Conservation (phyloP, 1,140 invertebrate species). For the Drosophila oshimai region DNA sequence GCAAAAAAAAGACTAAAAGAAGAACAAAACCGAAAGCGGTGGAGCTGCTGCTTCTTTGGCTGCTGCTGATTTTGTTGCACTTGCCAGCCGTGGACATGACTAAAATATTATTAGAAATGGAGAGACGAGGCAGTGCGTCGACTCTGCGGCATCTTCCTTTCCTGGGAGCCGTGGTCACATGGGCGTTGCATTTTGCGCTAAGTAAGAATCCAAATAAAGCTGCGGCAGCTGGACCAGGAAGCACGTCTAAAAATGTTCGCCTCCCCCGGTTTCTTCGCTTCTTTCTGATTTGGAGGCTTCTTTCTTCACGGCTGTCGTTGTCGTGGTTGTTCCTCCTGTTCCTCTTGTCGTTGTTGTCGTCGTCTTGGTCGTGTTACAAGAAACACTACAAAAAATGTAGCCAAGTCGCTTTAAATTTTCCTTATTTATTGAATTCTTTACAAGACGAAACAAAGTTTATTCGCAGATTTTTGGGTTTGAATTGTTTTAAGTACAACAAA, state of each 20-base stretch:
- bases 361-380: conserved; percentile 40
- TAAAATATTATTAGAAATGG: conserved; percentile 76
- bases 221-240: conserved; percentile 59
- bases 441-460: too few relatives aligned
- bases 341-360: conserved; percentile 55
- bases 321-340: conserved; percentile 40
- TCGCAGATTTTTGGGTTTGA: too few relatives aligned
- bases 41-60: conserved; percentile 40
- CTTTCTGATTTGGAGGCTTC: background rate
- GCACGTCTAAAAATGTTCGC: conserved; percentile 67
- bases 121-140: conserved; percentile 63
- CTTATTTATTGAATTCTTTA: too few relatives aligned
- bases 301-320: conserved; percentile 21
- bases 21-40: conserved; percentile 40
- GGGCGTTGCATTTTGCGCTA: conserved; percentile 68
- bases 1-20: conserved; percentile 1
- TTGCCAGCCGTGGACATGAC: conserved; percentile 59
- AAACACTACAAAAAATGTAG: background rate
- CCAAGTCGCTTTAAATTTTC: background rate
- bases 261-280: conserved; percentile 8
- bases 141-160: conserved; percentile 8
- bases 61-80: conserved; percentile 43
- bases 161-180: conserved; percentile 40
- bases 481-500: too few relatives aligned
- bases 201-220: conserved; percentile 72